Conservation (phyloP, 2,888 invertebrate genomes). For the Hymenopus coronatus region DNA sequence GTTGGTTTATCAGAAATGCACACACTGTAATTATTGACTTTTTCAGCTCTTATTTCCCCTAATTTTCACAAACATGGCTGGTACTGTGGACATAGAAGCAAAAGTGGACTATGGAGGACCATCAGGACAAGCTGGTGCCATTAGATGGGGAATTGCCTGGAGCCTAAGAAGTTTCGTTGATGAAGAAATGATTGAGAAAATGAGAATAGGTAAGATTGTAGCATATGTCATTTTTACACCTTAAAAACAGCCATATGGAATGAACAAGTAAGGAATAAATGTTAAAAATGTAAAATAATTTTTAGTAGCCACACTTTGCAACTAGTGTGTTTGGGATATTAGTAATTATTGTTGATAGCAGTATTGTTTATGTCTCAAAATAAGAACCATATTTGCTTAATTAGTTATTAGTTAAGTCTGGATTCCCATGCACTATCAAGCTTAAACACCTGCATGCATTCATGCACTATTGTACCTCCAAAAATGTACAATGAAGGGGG, state of each 20-base stretch:
- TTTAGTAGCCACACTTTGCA: not conserved
- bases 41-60: constrained; percentile 79
- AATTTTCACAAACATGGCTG: constrained; percentile 70
- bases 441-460: too few relatives aligned
- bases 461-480: too few relatives aligned
- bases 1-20: not conserved
- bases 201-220: constrained; percentile 71
- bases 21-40: constrained; percentile 18
- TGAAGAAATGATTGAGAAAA: constrained; percentile 68
- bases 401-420: too few relatives aligned
- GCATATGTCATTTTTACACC: not conserved
- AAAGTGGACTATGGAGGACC: constrained; percentile 69
- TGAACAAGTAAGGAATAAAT: not conserved
- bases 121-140: constrained; percentile 82
- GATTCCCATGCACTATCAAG: too few relatives aligned
- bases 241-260: not conserved
- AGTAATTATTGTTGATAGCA: too few relatives aligned
- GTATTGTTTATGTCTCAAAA: too few relatives aligned
- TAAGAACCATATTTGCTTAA: too few relatives aligned
- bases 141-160: constrained; percentile 85
- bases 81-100: constrained; percentile 80
- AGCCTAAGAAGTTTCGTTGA: constrained; percentile 81
- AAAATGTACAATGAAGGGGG: too few relatives aligned
- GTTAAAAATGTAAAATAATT: not conserved
- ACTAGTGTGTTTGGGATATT: too few relatives aligned